Conservation (phyloP, 2,113 vertebrate genomes). For the Halcyon malimbica region DNA sequence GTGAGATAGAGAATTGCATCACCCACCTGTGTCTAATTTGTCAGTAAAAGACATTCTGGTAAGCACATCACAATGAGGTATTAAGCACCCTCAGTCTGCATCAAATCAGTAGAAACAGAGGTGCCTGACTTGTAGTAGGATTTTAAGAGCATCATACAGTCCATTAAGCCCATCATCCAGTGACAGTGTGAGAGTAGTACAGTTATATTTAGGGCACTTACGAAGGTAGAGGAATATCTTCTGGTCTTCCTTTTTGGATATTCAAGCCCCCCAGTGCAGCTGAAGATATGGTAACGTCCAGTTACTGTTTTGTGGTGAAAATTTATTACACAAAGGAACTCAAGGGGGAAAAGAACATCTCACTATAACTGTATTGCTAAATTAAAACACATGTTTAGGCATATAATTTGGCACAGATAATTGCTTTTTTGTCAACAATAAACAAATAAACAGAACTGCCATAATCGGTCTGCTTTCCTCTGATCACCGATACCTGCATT, state of each 20-base stretch:
- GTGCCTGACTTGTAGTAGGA: neutral
- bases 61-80: neutral
- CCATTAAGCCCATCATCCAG: neutral
- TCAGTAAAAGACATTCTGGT: neutral
- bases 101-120: neutral
- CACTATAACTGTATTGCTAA: neutral
- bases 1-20: neutral
- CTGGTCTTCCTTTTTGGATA: neutral
- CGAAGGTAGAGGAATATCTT: neutral
- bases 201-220: neutral
- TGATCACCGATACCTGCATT: neutral
- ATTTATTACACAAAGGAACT: neutral
- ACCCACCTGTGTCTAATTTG: neutral
- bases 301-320: neutral
- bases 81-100: neutral
- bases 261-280: neutral
- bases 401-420: neutral
- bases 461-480: neutral
- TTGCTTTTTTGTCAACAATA: neutral
- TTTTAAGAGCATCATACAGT: neutral
- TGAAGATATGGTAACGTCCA: neutral
- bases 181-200: accelerated
- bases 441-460: neutral
- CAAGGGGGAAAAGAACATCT: neutral
- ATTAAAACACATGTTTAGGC: neutral